Evolutionary conservation across 2,797 vertebrate genomes (phyloP).

Genomic region (Enteromius trimaculatus): DNA sequence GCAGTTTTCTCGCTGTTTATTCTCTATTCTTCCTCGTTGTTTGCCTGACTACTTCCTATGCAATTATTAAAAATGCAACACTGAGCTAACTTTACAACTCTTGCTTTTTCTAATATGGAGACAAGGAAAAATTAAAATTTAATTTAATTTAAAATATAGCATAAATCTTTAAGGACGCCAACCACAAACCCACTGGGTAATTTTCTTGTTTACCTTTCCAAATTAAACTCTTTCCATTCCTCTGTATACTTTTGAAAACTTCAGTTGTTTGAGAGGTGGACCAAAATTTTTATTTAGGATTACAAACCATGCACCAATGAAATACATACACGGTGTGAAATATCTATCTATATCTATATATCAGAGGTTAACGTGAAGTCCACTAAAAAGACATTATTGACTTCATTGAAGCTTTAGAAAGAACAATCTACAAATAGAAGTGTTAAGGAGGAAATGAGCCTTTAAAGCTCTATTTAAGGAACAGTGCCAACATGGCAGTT

Average conservation of each 20-base stretch:
- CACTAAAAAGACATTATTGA: not conserved
- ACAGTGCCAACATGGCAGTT: conserved; percentile 56
- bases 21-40: conserved; percentile 69
- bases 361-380: conserved; percentile 32
- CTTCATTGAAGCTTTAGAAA: conserved; percentile 25
- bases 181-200: conserved; percentile 75
- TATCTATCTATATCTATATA: not conserved
- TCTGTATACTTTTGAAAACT: conserved; percentile 52
- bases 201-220: conserved; percentile 76
- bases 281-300: not conserved
- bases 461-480: conserved; percentile 57
- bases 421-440: conserved; percentile 37
- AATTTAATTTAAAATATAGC: conserved; percentile 74
- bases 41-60: conserved; percentile 72
- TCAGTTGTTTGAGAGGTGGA: not conserved
- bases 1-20: conserved; percentile 41
- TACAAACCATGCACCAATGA: not conserved
- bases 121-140: conserved; percentile 65
- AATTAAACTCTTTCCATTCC: conserved; percentile 76
- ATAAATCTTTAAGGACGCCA: conserved; percentile 81
- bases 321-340: not conserved
- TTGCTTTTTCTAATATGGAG: conserved; percentile 43
- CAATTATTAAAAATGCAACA: conserved; percentile 78
- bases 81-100: conserved; percentile 71
- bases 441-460: conserved; percentile 44